Evolutionary conservation across 2,113 vertebrate genomes (phyloP), one percentile per base, ranked within the genome.

Genomic region (Columba livia): DNA sequence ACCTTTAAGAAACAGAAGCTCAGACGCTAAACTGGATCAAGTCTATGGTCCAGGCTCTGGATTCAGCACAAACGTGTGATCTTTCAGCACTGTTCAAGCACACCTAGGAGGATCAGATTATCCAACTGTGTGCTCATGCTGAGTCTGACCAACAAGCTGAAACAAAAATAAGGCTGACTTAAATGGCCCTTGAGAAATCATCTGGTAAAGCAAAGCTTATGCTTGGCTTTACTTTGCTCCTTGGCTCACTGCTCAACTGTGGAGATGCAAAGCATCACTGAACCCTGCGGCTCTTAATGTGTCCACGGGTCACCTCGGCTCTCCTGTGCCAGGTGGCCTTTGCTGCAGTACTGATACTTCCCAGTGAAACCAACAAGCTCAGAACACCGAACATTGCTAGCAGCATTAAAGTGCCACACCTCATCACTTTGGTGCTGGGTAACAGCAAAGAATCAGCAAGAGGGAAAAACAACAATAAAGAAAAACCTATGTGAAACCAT

Each of bases 11-110:
- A 75, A 42, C 32, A 69, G 42, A 28, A 71, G 58, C 31, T 21
- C n/a, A 36, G 24, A 12, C 3, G 38, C 51, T 56, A 1, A 16
- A 51, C 5, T 28, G 23, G 34, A 11, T 47, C 7, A 0, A 4
- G 12, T 6, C 12, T 21, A 19, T 34, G 61, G 54, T 60, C 19
- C 34, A n/a, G 50, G 65, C 51, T 60, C 64, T 32, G 15, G 36
- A 11, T 24, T 20, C 79, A 70, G 67, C 57, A 34, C 60, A 58
- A 38, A 58, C 1, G 0, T 11, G 6, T 28, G 19, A 26, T 19
- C 34, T 40, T 66, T 20, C 58, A 42, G 50, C 50, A 81, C 29
- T 0, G 0, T 51, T 53, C 48, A 54, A 44, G 26, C 42, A 58
- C 15, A 58, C 7, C 11, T 44, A 26, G 8, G 6, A 70, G 32